These are phyloP conservation scores for Drosophila melanosoma DNA, from an alignment of 2,888 invertebrate species.

Conservation along the genomic window DNA sequence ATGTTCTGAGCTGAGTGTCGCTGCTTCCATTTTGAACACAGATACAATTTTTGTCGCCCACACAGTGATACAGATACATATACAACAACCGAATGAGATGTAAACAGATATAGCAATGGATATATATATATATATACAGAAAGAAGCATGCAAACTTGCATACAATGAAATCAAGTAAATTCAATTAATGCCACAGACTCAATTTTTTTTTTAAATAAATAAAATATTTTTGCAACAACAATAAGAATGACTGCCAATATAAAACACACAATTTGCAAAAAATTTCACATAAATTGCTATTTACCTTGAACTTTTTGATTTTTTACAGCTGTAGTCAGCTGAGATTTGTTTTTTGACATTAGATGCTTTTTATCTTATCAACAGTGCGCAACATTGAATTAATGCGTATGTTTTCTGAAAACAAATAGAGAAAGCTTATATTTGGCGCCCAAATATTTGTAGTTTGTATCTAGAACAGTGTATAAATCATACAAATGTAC, in stretches of 20 bases:
- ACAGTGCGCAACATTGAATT: neutral
- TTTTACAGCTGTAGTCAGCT: conserved; percentile 3
- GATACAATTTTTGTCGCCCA: conserved; percentile 27
- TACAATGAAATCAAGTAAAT: conserved; percentile 71
- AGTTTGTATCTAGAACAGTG: conserved; percentile 3
- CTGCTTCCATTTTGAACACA: conserved; percentile 25
- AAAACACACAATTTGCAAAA: conserved; percentile 41
- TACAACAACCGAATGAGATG: neutral
- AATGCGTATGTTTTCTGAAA: conserved; percentile 13
- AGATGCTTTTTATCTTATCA: conserved; percentile 51
- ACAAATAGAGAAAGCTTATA: conserved; percentile 11
- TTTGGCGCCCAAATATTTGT: conserved; percentile 30
- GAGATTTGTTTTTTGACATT: neutral
- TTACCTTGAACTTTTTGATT: conserved; percentile 38
- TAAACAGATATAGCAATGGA: neutral
- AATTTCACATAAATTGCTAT: conserved; percentile 22
- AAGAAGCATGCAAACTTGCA: conserved; percentile 17
- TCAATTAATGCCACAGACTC: conserved; percentile 59
- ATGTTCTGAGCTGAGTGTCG: conserved; percentile 24
- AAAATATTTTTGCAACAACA: conserved; percentile 11
- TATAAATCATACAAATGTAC: neutral
- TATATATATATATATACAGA: conserved; percentile 1
- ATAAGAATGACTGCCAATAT: conserved; percentile 10
- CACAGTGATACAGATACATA: conserved; percentile 16
- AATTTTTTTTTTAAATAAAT: conserved; percentile 26